Conservation (phyloP, 2,888 invertebrate genomes). For the Maniola hyperantus region DNA sequence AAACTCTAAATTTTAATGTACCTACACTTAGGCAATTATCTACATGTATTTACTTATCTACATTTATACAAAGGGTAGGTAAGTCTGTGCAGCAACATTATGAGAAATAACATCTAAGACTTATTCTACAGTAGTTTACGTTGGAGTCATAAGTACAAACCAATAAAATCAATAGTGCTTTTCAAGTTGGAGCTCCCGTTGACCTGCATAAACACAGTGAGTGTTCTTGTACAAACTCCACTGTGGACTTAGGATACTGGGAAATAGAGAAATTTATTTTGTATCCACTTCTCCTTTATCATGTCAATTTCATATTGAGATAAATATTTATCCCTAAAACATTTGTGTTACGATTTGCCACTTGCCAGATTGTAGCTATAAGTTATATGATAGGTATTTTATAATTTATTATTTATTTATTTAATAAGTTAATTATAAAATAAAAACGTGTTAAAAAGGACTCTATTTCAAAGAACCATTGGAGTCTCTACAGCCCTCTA, state of each 20-base stretch:
- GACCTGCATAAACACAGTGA: conserved; percentile 15
- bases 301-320: not conserved
- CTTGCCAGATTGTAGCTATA: no score
- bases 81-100: conserved; percentile 1
- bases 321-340: no score
- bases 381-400: no score
- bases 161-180: conserved; percentile 18
- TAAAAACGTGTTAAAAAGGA: no score
- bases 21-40: not conserved
- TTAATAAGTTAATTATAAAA: no score
- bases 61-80: not conserved
- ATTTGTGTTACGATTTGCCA: no score
- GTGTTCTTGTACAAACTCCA: conserved; percentile 6
- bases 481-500: no score
- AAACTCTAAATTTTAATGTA: no score
- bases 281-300: not conserved
- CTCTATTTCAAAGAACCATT: no score
- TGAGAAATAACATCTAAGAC: conserved; percentile 2
- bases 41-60: not conserved
- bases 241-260: conserved; percentile 3
- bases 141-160: conserved; percentile 9
- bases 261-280: not conserved
- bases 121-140: conserved; percentile 1
- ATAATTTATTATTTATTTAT: no score
- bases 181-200: conserved; percentile 14